Evolutionary conservation across 2,797 vertebrate genomes (phyloP).

Genomic region (Micromesistius poutassou): DNA sequence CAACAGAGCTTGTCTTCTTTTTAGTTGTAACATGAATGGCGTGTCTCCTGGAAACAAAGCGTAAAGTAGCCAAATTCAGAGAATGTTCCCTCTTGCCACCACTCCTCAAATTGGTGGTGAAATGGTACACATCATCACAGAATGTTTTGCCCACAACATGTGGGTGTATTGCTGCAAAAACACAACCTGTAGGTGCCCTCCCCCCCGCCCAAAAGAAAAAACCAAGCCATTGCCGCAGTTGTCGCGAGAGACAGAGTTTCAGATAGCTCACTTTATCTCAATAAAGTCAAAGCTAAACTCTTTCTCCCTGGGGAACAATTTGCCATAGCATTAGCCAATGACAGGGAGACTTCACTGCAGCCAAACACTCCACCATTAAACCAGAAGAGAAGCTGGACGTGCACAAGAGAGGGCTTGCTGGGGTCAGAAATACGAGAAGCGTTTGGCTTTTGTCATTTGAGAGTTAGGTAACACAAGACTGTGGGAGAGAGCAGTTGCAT

Average conservation of each 20-base stretch:
- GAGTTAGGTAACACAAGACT: constrained; percentile 64
- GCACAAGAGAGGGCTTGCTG: constrained; percentile 38
- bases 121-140: constrained; percentile 26
- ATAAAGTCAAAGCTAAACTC: constrained; percentile 27
- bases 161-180: constrained; percentile 39
- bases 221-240: constrained; percentile 2
- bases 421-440: constrained; percentile 71
- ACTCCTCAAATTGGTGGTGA: constrained; percentile 21
- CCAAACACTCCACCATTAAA: constrained; percentile 30
- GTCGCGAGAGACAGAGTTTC: constrained; percentile 22
- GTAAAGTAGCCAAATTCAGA: constrained; percentile 62
- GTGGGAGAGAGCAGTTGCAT: constrained; percentile 68
- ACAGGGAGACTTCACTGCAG: constrained; percentile 19
- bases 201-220: neutral
- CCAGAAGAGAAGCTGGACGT: constrained; percentile 49
- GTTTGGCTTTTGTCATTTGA: constrained; percentile 59
- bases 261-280: constrained; percentile 23
- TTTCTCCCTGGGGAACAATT: constrained; percentile 26
- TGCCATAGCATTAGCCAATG: constrained; percentile 30
- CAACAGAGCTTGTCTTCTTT: constrained; percentile 67
- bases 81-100: constrained; percentile 56
- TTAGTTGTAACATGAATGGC: constrained; percentile 57
- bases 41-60: constrained; percentile 49
- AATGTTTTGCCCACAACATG: constrained; percentile 63
- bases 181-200: constrained; percentile 26